Conservation (phyloP, 2,797 vertebrate genomes). For the Sebastes steindachneri region DNA sequence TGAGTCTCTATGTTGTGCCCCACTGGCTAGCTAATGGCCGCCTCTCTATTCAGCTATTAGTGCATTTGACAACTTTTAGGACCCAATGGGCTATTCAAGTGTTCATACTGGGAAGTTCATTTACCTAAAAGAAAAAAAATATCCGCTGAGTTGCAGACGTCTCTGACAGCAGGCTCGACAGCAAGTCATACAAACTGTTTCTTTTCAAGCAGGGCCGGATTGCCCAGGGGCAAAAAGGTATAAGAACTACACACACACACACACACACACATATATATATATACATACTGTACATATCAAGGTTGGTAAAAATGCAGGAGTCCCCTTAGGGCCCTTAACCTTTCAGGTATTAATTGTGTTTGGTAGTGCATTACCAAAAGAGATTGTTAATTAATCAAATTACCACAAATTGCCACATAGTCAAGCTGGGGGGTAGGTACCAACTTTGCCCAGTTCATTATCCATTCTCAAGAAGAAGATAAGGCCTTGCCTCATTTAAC, state of each 20-base stretch:
- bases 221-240: background rate
- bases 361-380: background rate
- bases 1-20: too few species aligned
- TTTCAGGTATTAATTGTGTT: background rate
- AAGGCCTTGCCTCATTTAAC: background rate
- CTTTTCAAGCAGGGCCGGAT: background rate
- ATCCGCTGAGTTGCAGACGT: too few species aligned
- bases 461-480: background rate
- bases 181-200: background rate
- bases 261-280: too few species aligned
- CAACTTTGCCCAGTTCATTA: background rate
- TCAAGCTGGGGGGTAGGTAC: background rate
- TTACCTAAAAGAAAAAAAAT: too few species aligned
- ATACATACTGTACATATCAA: too few species aligned
- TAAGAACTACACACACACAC: too few species aligned
- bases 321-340: background rate
- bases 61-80: too few species aligned
- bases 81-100: too few species aligned
- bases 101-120: too few species aligned
- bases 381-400: constrained; percentile 9
- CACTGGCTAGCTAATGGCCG: too few species aligned
- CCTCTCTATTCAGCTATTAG: too few species aligned
- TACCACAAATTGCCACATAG: background rate
- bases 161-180: background rate
- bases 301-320: background rate